Evolutionary conservation across 2,113 vertebrate species (phyloP), one percentile per base, ranked within the genome.

Genomic region (Pangasianodon gigas): DNA sequence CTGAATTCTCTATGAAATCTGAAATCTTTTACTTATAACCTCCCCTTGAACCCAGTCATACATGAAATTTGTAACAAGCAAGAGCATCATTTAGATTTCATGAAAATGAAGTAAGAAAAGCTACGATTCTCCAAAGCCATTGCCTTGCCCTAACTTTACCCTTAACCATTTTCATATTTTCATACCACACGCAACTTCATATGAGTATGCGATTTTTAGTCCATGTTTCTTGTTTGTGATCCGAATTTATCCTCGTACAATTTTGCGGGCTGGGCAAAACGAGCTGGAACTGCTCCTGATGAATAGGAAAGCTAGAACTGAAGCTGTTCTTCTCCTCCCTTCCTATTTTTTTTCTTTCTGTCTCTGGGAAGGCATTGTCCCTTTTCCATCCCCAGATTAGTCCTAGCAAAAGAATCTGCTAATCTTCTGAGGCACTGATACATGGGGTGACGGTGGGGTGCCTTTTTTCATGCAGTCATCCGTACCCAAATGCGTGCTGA

Each of bases 361-460:
- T 58, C 32, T 93, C 94, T 90, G 93, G 94, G 94, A 91, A 92
- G 92, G 24, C 56, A 94, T 94, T 95, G 95, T 95, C 92, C 62
- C 89, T 91, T 93, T 96, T 95, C 94, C 94, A 94, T 96, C 94
- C 92, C 79, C 92, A 95, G 96, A 96, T 96, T 95, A 96, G 94
- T 93, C 94, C 90, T 90, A 90, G 92, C 89, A 93, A 93, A 90
- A 93, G 95, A 95, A 90, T 90, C 51, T 86, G 91, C 93, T 96
- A 96, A 96, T 96, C 96, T 96, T 95, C 93, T 93, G 90, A 80
- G 90, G 86, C 94, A 58, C 93, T 89, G 95, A 94, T 94, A 93
- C 94, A 93, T 91, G 93, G 95, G 95, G 93, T 93, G 93, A 92
- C 93, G 85, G 94, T 90, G 94, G 95, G 95, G 94, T 91, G 94